A percentile compares a stretch with the other conserved stretches of the same genome.
These are phyloP conservation scores for Pterocles orientalis DNA, from an alignment of 2,113 vertebrate genomes.

Conservation along the genomic window DNA sequence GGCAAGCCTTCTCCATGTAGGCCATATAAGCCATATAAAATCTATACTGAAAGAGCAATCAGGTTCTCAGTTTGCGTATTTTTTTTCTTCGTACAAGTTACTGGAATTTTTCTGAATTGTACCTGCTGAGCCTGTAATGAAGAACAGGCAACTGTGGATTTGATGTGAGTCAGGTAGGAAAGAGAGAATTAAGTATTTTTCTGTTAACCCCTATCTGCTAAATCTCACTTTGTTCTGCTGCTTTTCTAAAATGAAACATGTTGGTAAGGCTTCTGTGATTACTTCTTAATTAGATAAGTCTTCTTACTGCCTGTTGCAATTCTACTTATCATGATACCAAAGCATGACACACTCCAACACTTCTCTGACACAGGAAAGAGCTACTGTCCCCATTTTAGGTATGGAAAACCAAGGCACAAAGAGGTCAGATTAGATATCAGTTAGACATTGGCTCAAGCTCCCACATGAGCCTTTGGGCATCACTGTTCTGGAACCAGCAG, in stretches of 20 bases:
- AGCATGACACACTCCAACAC: background rate
- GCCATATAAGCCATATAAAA: background rate
- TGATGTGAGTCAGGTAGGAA: background rate
- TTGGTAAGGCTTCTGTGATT: background rate
- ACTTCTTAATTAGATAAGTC: background rate
- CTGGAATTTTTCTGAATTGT: background rate
- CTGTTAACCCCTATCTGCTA: background rate
- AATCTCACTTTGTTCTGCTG: background rate
- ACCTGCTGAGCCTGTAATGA: background rate
- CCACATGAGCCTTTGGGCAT: background rate
- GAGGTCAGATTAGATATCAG: background rate
- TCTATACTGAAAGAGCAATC: background rate
- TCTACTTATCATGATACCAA: background rate
- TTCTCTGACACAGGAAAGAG: background rate
- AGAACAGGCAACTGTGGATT: background rate
- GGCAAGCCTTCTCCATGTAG: fast-evolving
- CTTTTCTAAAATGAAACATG: background rate
- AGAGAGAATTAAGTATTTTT: background rate
- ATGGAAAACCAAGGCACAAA: background rate
- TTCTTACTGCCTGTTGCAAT: background rate
- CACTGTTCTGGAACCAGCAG: background rate
- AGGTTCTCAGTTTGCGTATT: background rate
- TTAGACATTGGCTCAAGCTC: background rate
- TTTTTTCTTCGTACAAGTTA: background rate
- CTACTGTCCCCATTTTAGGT: background rate